Percentiles rank a stretch among this genome's conserved stretches.
Conservation (phyloP, 2,113 vertebrate species). For the Platanista minor region DNA sequence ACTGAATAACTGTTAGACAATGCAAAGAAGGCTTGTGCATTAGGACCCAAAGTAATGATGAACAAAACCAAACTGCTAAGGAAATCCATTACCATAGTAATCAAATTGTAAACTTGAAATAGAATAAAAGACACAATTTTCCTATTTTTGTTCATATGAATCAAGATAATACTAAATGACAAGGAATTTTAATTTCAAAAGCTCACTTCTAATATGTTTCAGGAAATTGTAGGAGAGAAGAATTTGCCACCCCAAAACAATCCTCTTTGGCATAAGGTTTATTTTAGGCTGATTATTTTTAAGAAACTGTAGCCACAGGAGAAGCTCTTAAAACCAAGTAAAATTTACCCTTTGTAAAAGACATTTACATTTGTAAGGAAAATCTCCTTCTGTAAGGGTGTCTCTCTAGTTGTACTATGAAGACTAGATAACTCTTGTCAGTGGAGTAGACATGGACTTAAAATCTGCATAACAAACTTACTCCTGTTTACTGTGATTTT, state of each 20-base stretch:
- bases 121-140: not conserved
- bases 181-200: not conserved
- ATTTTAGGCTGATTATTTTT: not conserved
- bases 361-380: not conserved
- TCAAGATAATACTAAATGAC: not conserved
- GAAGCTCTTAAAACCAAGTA: not conserved
- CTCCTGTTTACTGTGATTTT: not conserved
- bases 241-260: not conserved
- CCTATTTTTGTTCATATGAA: not conserved
- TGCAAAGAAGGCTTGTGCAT: not conserved
- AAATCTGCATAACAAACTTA: not conserved
- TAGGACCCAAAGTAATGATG: not conserved
- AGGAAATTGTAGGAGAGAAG: not conserved
- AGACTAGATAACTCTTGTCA: not conserved
- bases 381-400: not conserved
- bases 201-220: not conserved
- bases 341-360: not conserved
- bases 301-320: not conserved
- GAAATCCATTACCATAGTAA: not conserved
- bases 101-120: not conserved
- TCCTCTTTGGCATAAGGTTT: not conserved
- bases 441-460: not conserved
- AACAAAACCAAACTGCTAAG: not conserved
- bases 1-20: not conserved
- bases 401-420: not conserved